Evolutionary conservation across 2,888 invertebrate genomes (phyloP), one percentile per base, ranked within the genome.

Genomic region (Melipona beecheii): DNA sequence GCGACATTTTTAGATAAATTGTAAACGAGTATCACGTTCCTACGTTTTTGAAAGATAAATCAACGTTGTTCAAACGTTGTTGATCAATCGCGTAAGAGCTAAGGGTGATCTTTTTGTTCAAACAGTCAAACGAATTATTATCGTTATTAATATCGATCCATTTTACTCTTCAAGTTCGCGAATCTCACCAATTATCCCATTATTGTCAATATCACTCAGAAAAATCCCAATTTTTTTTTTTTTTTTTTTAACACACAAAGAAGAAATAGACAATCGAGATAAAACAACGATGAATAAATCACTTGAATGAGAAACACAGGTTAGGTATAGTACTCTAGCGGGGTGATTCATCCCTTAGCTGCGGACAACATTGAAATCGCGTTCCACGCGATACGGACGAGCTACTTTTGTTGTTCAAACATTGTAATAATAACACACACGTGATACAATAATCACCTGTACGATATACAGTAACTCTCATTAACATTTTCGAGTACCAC

Each of bases 281-380:
- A 27, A 75, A 75, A 50, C 13, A 70, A 69, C 3, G 64, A 64
- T 19, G 71, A 64, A 71, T 71, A 64, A 31, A 27, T 72, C 24
- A 27, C 6, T 31, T 27, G 27, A 19, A 27, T 9, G 49, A 60
- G 31, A 27, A 27, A 11, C 70, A 6, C 15, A n/a, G 56, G 43
- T 5, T 19, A 9, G 43, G 27, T 27, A 15, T 17, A 19, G 17
- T 49, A 17, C 21, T 17, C n/a, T 62, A 15, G 24, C 24, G n/a
- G 49, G 36, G 78, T 54, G 70, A 82, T 43, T 43, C 43, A 43
- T 11, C 43, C 2, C 9, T 43, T 43, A 43, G 43, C 43, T 43
- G 11, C 43, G 43, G 43, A 9, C 43, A 43, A 43, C 43, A 43
- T 43, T 43, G 43, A 43, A 43, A 43, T 43, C 43, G 43, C 43